Conservation (phyloP, 2,113 vertebrate genomes). For the Sylvia atricapilla region DNA sequence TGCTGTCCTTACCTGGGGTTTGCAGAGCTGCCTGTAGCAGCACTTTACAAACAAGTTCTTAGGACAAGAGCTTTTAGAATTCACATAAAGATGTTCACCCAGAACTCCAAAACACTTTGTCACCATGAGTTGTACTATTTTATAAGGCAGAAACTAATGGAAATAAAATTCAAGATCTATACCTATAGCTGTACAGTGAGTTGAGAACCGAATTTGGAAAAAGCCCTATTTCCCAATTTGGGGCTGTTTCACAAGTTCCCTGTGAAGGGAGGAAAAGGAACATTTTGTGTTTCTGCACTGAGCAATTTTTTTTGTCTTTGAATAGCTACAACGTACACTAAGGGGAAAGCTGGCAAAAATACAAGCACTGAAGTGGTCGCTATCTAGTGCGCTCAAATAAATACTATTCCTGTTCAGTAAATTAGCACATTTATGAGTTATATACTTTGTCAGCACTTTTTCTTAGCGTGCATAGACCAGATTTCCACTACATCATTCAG, state of each 20-base stretch:
- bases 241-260: background rate
- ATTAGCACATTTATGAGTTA: conserved; percentile 44
- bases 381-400: background rate
- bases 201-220: background rate
- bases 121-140: background rate
- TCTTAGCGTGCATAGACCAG: background rate
- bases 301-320: background rate
- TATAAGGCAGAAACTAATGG: background rate
- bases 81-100: background rate
- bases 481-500: conserved; percentile 52
- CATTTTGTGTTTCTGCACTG: background rate
- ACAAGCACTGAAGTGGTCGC: background rate
- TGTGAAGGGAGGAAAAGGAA: background rate
- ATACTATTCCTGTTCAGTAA: conserved; percentile 1
- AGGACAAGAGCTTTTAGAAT: background rate
- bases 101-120: background rate
- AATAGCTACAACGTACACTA: background rate
- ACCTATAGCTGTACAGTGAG: background rate
- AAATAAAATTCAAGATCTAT: background rate
- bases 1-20: background rate
- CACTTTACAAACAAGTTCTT: background rate
- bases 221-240: background rate
- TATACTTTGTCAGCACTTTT: conserved; percentile 40
- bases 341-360: background rate
- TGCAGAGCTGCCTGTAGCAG: background rate